phyloP scores from a whole-genome alignment of 2,113 vertebrate genomes.

The Crotophaga sulcirostris region DNA sequence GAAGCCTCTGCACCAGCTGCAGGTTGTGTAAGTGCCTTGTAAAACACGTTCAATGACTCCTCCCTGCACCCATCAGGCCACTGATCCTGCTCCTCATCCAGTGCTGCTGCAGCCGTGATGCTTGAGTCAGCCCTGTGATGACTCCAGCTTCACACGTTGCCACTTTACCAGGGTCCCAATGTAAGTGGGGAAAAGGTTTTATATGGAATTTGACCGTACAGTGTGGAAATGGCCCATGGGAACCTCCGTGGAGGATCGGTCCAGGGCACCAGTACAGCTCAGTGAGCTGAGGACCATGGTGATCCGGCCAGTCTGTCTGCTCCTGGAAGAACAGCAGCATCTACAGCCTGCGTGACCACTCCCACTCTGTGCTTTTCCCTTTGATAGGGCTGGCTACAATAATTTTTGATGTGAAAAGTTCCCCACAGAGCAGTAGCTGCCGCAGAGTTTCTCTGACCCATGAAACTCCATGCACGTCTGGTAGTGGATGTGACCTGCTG shows the following conservation, averaged over 20 bases:
- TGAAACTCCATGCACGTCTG: not conserved
- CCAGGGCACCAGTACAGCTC: not conserved
- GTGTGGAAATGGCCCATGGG: not conserved
- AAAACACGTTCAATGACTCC: constrained; percentile 13
- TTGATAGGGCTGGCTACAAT: accelerated
- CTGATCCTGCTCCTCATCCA: not conserved
- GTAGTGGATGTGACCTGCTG: not conserved
- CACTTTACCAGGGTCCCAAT: accelerated
- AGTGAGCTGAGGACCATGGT: not conserved
- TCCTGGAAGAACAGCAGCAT: not conserved
- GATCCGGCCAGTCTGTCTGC: not conserved
- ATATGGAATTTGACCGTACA: not conserved
- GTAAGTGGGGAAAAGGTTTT: not conserved
- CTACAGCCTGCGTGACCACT: not conserved
- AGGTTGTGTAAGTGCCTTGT: constrained; percentile 22
- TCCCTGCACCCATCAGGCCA: not conserved
- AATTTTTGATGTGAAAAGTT: not conserved
- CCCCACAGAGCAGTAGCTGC: not conserved
- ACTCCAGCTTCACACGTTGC: not conserved
- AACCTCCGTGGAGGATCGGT: not conserved
- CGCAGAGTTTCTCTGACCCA: accelerated
- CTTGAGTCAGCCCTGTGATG: not conserved
- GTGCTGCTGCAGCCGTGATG: not conserved
- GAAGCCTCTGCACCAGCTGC: not conserved
- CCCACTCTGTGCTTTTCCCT: not conserved